Percentiles rank a stretch among this genome's conserved stretches.
phyloP scores from a whole-genome alignment of 2,888 invertebrate species.

The Pemphredon lugubris region DNA sequence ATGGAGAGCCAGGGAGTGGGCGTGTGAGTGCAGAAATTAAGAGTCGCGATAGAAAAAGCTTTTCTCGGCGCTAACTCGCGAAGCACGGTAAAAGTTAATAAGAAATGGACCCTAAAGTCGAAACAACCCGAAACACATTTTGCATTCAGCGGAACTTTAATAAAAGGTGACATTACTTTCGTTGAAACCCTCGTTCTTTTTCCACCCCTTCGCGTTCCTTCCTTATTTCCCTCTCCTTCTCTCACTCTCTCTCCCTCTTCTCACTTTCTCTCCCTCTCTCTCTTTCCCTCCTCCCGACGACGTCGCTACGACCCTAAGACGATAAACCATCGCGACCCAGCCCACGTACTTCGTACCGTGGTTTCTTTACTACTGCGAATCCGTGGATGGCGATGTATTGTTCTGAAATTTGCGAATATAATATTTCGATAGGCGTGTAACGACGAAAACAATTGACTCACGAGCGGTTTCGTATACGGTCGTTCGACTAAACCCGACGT shows the following conservation, averaged over 20 bases:
- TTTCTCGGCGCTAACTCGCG: not conserved
- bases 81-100: slow-evolving; percentile 46
- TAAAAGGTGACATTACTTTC: slow-evolving; percentile 60
- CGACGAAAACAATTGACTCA: too few relatives aligned
- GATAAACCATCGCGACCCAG: slow-evolving; percentile 56
- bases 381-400: slow-evolving; percentile 17
- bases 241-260: not conserved
- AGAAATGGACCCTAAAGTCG: slow-evolving; percentile 50
- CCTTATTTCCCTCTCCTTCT: not conserved
- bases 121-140: slow-evolving; percentile 60
- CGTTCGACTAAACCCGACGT: too few relatives aligned
- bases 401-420: not conserved
- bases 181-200: slow-evolving; percentile 19
- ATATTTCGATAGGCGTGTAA: too few relatives aligned
- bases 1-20: slow-evolving; percentile 1
- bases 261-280: slow-evolving; percentile 7
- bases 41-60: slow-evolving; percentile 8
- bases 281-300: slow-evolving; percentile 11
- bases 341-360: slow-evolving; percentile 42
- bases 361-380: slow-evolving; percentile 21
- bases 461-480: too few relatives aligned
- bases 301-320: slow-evolving; percentile 52
- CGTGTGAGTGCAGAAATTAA: slow-evolving; percentile 28
- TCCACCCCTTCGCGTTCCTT: slow-evolving; percentile 22
- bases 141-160: slow-evolving; percentile 62